Conservation (phyloP, 2,113 vertebrate genomes). For the Tetrao urogallus region DNA sequence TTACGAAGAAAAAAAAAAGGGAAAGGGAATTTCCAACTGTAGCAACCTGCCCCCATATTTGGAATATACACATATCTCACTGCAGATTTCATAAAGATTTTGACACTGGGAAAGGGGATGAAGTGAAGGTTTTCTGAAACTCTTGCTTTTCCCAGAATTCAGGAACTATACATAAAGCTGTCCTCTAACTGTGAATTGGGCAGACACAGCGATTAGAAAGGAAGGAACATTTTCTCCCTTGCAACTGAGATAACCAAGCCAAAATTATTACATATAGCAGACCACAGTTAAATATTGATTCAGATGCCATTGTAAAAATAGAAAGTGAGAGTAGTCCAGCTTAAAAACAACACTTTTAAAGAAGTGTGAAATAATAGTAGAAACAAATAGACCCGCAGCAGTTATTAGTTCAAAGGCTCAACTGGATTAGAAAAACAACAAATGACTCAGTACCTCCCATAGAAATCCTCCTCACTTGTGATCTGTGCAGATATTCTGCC, state of each 20-base stretch:
- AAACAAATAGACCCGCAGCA: slow-evolving; percentile 27
- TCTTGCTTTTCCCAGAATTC: background rate
- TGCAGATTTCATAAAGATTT: background rate
- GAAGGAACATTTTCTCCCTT: accelerated
- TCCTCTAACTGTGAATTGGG: background rate
- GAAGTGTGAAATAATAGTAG: background rate
- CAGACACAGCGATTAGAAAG: background rate
- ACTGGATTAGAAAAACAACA: background rate
- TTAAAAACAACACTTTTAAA: slow-evolving; percentile 20
- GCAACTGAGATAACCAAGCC: background rate
- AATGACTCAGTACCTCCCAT: background rate
- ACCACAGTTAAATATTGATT: slow-evolving; percentile 23
- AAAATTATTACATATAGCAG: slow-evolving; percentile 21
- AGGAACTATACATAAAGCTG: background rate
- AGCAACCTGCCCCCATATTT: background rate
- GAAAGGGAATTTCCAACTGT: background rate
- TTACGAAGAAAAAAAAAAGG: background rate
- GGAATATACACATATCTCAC: accelerated
- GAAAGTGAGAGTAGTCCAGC: slow-evolving; percentile 3
- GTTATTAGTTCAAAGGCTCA: slow-evolving; percentile 29
- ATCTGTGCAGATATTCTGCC: background rate
- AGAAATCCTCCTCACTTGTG: background rate
- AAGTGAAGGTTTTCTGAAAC: background rate
- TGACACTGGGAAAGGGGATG: background rate
- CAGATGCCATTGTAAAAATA: background rate